Evolutionary conservation across 1,140 invertebrate species (phyloP), one percentile per base, ranked within the genome.

Genomic region (Pseudomyrmex dendroicus): DNA sequence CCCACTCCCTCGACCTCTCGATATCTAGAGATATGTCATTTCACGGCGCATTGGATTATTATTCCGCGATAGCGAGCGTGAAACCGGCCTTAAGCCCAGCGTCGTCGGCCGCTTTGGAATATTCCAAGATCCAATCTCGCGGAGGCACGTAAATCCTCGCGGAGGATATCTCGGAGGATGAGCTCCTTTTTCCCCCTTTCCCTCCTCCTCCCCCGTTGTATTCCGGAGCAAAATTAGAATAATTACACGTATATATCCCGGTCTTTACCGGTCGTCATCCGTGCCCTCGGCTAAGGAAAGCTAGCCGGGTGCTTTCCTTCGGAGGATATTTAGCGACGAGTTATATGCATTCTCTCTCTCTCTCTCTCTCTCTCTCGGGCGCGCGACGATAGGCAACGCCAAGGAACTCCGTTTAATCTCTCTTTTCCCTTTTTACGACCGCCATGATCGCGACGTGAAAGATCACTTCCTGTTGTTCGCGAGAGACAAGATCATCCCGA

Each of bases 211-310:
- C 35, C 48, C 50, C 48, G 72, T 82, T 73, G 54, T 72, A 73
- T 88, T 56, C 66, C 52, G 2, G 13, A 63, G 57, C 77, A 50
- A 88, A 85, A 88, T 88, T 88, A 88, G 86, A 88, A 88, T 88
- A 88, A 88, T 88, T 88, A 88, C 73, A 73, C 66, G 62, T 66
- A 82, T 83, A 74, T 80, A 52, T 62, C 57, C 50, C 67, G 66
- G 35, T 5, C 72, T 68, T 56, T 52, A 20, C 9, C n/a, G 35
- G 35, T 35, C 35, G 3, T 7, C 57, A 17, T 50, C 70, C 0
- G 22, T 20, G 35, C 2, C 17, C 12, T 46, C 13, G n/a, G 59
- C 9, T 68, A 78, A 78, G 63, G 44, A 56, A 7, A 78, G 59
- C 57, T 25, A 12, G 25, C 54, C 50, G 50, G 9, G 9, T 52